Evolutionary conservation across 2,113 vertebrate species (phyloP).

Genomic region (Megalops atlanticus): DNA sequence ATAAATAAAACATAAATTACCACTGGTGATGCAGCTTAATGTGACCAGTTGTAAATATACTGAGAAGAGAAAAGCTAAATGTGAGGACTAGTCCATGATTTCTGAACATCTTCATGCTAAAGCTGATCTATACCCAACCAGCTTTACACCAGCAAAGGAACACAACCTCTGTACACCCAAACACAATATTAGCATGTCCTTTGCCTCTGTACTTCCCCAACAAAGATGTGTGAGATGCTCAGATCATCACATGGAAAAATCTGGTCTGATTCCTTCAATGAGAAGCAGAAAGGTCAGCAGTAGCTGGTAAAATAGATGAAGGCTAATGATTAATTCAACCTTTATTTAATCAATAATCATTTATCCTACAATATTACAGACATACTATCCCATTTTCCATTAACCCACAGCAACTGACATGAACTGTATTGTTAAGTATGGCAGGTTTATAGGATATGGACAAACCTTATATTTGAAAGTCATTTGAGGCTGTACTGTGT

Average conservation of each 20-base stretch:
- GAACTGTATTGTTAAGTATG: slow-evolving; percentile 64
- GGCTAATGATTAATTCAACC: slow-evolving; percentile 84
- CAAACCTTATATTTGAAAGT: slow-evolving; percentile 59
- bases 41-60: background rate
- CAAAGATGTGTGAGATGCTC: slow-evolving; percentile 53
- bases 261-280: slow-evolving; percentile 55
- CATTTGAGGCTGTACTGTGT: slow-evolving; percentile 44
- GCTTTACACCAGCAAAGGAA: slow-evolving; percentile 12
- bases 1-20: slow-evolving; percentile 11
- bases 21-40: background rate
- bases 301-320: slow-evolving; percentile 79
- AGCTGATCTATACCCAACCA: slow-evolving; percentile 4
- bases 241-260: slow-evolving; percentile 72
- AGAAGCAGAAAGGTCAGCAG: slow-evolving; percentile 71
- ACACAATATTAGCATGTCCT: slow-evolving; percentile 10
- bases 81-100: background rate
- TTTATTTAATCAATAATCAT: slow-evolving; percentile 85
- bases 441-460: slow-evolving; percentile 71
- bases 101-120: background rate
- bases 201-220: background rate
- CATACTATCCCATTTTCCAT: slow-evolving; percentile 73
- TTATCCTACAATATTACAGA: slow-evolving; percentile 76
- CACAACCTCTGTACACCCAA: background rate
- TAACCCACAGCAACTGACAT: slow-evolving; percentile 67
- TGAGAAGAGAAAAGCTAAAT: background rate